Evolutionary conservation across 2,888 invertebrate species (phyloP).

Genomic region (Zaprionus lineosus): DNA sequence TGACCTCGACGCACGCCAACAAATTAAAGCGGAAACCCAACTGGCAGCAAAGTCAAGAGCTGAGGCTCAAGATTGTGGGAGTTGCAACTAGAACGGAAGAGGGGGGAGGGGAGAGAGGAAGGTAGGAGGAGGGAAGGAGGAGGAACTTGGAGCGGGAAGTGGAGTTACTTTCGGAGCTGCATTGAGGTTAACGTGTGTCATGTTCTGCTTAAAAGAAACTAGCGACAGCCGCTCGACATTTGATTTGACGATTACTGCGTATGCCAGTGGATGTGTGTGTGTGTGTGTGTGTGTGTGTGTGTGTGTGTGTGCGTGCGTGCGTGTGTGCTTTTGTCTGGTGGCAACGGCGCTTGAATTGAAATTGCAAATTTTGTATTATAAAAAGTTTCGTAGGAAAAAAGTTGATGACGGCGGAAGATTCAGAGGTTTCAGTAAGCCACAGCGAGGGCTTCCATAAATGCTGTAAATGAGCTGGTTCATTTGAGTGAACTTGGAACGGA

Average conservation of each 20-base stretch:
- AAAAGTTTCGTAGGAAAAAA: conserved; percentile 24
- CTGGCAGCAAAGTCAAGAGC: conserved; percentile 18
- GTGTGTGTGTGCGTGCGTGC: conserved; percentile 11
- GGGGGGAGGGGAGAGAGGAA: not conserved
- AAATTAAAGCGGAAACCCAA: conserved; percentile 59
- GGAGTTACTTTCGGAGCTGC: conserved; percentile 23
- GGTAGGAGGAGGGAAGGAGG: too few species aligned
- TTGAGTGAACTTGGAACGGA: not conserved
- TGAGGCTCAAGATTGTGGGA: not conserved
- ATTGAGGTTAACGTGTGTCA: conserved; percentile 60
- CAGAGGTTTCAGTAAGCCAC: conserved; percentile 17
- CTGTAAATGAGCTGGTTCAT: not conserved
- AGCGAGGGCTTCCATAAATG: conserved; percentile 30
- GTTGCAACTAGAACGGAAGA: not conserved
- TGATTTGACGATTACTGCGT: conserved; percentile 73
- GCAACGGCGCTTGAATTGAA: conserved; percentile 22
- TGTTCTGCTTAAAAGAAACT: conserved; percentile 55
- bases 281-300: conserved; percentile 9
- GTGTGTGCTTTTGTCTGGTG: conserved; percentile 16
- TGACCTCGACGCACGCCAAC: conserved; percentile 46
- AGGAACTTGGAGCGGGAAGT: not conserved
- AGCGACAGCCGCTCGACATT: conserved; percentile 58
- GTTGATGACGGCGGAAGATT: conserved; percentile 18
- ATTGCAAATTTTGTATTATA: conserved; percentile 40
- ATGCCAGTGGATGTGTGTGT: conserved; percentile 1